phyloP scores from a whole-genome alignment of 2,888 invertebrate genomes.

The Polydrusus pterygomalis region DNA sequence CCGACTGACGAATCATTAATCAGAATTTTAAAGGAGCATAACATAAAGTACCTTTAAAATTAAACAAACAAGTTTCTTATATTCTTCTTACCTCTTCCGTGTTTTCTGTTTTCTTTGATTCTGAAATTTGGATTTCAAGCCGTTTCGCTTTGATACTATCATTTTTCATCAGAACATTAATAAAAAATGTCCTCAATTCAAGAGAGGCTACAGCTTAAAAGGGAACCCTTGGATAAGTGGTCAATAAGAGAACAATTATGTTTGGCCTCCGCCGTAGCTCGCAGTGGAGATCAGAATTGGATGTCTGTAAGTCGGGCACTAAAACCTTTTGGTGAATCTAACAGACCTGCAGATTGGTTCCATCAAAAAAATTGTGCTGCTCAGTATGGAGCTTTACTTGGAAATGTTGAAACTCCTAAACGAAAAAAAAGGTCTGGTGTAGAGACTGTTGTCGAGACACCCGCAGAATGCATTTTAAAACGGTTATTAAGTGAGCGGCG shows the following conservation, averaged over 20 bases:
- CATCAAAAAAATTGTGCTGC: slow-evolving; percentile 93
- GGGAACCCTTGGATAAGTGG: slow-evolving; percentile 89
- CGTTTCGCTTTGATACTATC: too few relatives aligned
- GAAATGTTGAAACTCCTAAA: slow-evolving; percentile 89
- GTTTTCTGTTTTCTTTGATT: too few relatives aligned
- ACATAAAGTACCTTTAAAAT: too few relatives aligned
- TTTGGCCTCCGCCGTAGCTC: slow-evolving; percentile 88
- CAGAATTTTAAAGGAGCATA: too few relatives aligned
- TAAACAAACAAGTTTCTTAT: too few relatives aligned
- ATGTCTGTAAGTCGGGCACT: slow-evolving; percentile 88
- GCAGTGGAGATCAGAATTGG: slow-evolving; percentile 95
- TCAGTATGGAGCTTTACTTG: slow-evolving; percentile 88
- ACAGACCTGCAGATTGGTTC: slow-evolving; percentile 89
- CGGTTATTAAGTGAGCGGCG: slow-evolving; percentile 86
- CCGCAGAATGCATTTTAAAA: slow-evolving; percentile 86
- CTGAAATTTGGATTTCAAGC: too few relatives aligned
- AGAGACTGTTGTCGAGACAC: slow-evolving; percentile 78
- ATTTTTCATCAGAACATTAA: too few relatives aligned
- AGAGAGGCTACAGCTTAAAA: slow-evolving; percentile 75
- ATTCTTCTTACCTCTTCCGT: too few relatives aligned
- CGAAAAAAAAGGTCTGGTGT: slow-evolving; percentile 83
- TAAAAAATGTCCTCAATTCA: slow-evolving; percentile 68
- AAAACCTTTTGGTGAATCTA: slow-evolving; percentile 85
- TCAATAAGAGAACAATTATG: slow-evolving; percentile 88
- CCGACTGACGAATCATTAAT: too few relatives aligned